Conservation (phyloP, 1,140 invertebrate genomes). For the Drosophila pseudoananassae region DNA sequence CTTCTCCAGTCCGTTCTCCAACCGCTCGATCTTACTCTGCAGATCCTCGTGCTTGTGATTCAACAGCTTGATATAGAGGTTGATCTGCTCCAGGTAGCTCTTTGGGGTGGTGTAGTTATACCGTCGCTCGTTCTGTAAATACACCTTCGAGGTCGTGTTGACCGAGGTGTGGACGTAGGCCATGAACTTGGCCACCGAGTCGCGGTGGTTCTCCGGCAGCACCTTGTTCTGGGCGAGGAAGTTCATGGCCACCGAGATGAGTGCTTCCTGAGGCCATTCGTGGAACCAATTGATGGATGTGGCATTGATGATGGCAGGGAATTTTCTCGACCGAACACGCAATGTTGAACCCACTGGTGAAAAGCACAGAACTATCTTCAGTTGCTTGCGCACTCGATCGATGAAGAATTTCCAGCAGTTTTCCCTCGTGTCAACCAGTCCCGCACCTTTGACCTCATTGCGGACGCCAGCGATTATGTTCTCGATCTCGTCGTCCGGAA, state of each 20-base stretch:
- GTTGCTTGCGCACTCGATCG: slow-evolving; percentile 94
- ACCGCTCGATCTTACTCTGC: slow-evolving; percentile 91
- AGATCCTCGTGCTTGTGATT: slow-evolving; percentile 93
- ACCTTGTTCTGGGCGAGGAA: slow-evolving; percentile 93
- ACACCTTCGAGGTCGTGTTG: slow-evolving; percentile 93
- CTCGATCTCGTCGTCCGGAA: slow-evolving; percentile 98
- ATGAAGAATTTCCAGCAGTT: slow-evolving; percentile 99
- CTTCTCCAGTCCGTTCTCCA: slow-evolving; percentile 97
- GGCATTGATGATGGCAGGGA: slow-evolving; percentile 97
- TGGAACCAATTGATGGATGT: slow-evolving; percentile 99
- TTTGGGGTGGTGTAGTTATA: slow-evolving; percentile 99
- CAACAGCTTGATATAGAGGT: slow-evolving; percentile 94
- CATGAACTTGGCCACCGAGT: slow-evolving; percentile 96
- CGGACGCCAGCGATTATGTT: slow-evolving; percentile 95
- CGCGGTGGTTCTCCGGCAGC: slow-evolving; percentile 88
- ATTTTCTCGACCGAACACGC: slow-evolving; percentile 95
- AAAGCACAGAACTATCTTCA: slow-evolving; percentile 97
- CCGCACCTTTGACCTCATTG: slow-evolving; percentile 94
- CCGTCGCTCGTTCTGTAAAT: slow-evolving; percentile 94
- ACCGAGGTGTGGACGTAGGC: slow-evolving; percentile 97
- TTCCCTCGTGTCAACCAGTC: slow-evolving; percentile 94
- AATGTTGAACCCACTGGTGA: slow-evolving; percentile 97
- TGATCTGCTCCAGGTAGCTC: slow-evolving; percentile 98
- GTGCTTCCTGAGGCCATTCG: slow-evolving; percentile 96
- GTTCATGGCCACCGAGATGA: slow-evolving; percentile 90